Base-by-base conservation (phyloP, 2,888 invertebrate genomes). In the Apamea sordens region DNA sequence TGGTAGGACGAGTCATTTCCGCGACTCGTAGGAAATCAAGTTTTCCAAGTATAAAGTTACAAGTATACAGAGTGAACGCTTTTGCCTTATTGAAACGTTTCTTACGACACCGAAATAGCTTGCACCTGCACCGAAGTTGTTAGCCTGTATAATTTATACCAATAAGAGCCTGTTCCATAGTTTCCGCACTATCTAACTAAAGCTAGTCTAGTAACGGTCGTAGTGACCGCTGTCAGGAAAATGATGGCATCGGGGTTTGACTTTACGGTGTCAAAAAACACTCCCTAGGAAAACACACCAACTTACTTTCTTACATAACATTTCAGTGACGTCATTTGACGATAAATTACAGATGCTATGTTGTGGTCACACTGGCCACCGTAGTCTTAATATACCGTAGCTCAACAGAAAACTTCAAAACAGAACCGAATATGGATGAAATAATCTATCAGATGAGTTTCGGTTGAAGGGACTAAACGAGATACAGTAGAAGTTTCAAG, bases 1-100 rank as follows among this genome's bases (percentile, higher is more conserved):
- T 80, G 73, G 44, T 18, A 53, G 64, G 85, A 82, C 73, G 85
- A 85, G 73, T 61, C 69, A 82, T 85, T 82, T 84, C 85, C 85
- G 68, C 41, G 21, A 24, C 64, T 80, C 44, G 59, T 72, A 53
- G 69, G 56, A 70, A 82, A 76, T 71, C 83, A 73, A 69, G 85
- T 69, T 85, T 72, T 81, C 71, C 72, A 76, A 69, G 68, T 81
- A 69, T 80, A 32, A 68, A 64, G 28, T 70, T 84, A 84, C 63
- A 53, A 47, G 7, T 65, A 61, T 59, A 68, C 56, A 64, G 28
- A 3, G 50, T 50, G 41, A n/a, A 28, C 59, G 61, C 15, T 71
- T 41, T 63, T 79, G 53, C 36, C 36, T n/a, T 80, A n/a, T 64
- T 61, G 53, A 82, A 53, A 18, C 36, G 15, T 76, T 68, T 76